Base-by-base conservation (phyloP, 2,797 vertebrate species). In the Luscinia megarhynchos region DNA sequence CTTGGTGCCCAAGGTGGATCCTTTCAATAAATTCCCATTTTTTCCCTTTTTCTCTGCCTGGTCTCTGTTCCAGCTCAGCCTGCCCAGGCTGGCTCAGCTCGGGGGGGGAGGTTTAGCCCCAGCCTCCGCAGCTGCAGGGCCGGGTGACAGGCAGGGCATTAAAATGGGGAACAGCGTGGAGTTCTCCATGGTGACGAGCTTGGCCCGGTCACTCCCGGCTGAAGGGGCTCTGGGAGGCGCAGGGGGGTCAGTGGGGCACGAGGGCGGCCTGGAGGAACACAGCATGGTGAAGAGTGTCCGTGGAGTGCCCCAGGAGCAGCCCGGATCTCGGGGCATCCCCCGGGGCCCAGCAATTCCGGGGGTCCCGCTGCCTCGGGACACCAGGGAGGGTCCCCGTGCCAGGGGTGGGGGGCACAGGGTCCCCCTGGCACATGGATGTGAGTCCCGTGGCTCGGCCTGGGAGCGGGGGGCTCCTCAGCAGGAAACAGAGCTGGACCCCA, bases 281-380 rank as follows among this genome's bases (percentile, higher is more conserved):
- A 0, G 15, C 54, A 5, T 1, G 15, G 26, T 51, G 43, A 16
- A 10, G 15, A 32, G n/a, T 17, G 43, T 19, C 43, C 1, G 9
- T 2, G 20, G 62, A 16, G 7, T 48, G 46, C 23, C 46, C 46
- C 46, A 48, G 46, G 18, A 57, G 17, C 32, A 27, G 48, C 32
- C 23, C 6, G 36, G 36, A 20, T 27, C 43, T 40, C 2, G 0
- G 63, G 22, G 14, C 7, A 0, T 14, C 4, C 8, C 54, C 48
- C 19, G 67, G 30, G 7, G 10, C n/a, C 69, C 63, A 45, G 5
- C 15, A 0, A 59, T 2, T 8, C 0, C 0, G 30, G 18, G 38
- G 59, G 43, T n/a, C 48, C 38, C 54, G 15, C 14, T 2, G 3
- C 55, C 26, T 1, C 4, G 5, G 55, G 50, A 12, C 27, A 2